phyloP scores from a whole-genome alignment of 2,797 vertebrate species.

The Buceros bicornis region DNA sequence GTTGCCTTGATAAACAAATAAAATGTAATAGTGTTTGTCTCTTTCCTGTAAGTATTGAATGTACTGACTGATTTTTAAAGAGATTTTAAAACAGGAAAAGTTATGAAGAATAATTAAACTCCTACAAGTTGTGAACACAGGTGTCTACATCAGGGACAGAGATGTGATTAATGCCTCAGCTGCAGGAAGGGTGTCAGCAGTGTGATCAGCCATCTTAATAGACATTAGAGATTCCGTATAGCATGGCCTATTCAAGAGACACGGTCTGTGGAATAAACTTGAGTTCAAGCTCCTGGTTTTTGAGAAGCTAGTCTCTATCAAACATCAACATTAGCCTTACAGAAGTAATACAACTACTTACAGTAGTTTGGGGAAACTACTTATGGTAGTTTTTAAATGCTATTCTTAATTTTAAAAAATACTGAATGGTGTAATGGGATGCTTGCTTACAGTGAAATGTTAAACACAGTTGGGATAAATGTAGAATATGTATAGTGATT shows the following conservation, averaged over 20 bases:
- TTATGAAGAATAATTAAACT: background rate
- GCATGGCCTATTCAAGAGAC: background rate
- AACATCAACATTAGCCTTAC: background rate
- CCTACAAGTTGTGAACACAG: background rate
- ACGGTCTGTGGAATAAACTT: background rate
- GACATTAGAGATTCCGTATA: background rate
- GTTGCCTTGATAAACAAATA: background rate
- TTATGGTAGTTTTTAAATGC: background rate
- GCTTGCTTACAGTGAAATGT: background rate
- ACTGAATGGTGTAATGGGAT: background rate
- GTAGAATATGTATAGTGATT: background rate
- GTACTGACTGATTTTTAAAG: background rate
- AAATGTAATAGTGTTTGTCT: background rate
- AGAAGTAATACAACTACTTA: background rate
- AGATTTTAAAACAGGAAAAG: background rate
- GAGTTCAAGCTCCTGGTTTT: background rate
- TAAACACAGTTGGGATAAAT: background rate
- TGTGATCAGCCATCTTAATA: background rate
- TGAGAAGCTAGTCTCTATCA: background rate
- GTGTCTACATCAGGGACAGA: background rate
- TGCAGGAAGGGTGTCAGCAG: background rate
- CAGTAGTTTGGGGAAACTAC: background rate
- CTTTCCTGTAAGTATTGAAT: background rate
- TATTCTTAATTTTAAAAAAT: background rate
- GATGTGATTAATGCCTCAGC: background rate